Evolutionary conservation across 2,797 vertebrate species (phyloP), one percentile per base, ranked within the genome.

Genomic region (Dipus sagitta): DNA sequence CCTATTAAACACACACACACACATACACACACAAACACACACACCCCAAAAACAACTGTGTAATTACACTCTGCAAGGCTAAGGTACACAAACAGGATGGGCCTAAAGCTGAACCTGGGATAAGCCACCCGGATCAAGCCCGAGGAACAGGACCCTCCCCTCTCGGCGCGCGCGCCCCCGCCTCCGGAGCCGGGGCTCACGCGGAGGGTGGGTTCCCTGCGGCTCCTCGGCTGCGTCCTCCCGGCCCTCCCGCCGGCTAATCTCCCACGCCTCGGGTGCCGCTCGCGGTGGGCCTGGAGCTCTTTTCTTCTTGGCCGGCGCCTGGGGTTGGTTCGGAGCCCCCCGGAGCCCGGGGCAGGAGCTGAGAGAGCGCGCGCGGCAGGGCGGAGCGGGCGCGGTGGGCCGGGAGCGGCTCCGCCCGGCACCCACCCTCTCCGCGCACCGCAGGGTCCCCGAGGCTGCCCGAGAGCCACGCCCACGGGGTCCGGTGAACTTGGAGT

Each of bases 11-110:
- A 54, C 47, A 83, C 62, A 64, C 62, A 62, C 62, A 65, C 62
- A 65, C 64, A 65, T 18, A 24, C 64, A 42, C 6, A 24, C 38
- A 83, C 3, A 54, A 58, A 64, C 58, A 87, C 60, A 87, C 58
- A 84, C 47, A 93, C 70, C 67, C 58, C 58, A 91, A 21, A 21
- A 85, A 80, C 72, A 62, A 77, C 30, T 75, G 21, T 86, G 90
- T 92, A 94, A 97, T 96, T 96, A 97, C 83, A 60, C 85, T 91
- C 90, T 34, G 91, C 83, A 94, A 83, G 88, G 96, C 12, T 38
- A 94, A 96, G 76, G 94, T 47, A 4, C 88, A 93, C 94, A 97
- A 94, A 96, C 96, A 97, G 96, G 96, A 96, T 94, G 87, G 72
- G 84, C 65, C 79, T 11, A 12, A 89, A 81, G 47, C 47, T 93